Percentiles rank a stretch among this genome's conserved stretches.
phyloP scores from a whole-genome alignment of 2,888 invertebrate species.

The Colostygia pectinataria region DNA sequence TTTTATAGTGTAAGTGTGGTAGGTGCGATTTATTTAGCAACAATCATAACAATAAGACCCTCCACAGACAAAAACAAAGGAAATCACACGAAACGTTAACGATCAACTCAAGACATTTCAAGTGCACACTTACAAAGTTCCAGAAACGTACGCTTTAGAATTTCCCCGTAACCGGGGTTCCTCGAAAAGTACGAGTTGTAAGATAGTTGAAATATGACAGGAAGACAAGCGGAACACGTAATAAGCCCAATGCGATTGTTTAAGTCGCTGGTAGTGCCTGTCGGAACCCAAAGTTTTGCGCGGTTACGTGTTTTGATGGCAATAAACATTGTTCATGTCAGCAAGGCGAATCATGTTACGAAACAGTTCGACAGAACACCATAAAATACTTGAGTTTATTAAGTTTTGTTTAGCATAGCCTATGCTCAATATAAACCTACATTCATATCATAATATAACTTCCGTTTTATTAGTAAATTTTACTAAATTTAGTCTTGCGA shows the following conservation, averaged over 20 bases:
- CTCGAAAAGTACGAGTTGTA: conserved; percentile 23
- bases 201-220: conserved; percentile 39
- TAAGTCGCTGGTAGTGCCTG: conserved; percentile 44
- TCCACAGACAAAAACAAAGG: conserved; percentile 36
- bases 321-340: too few relatives aligned
- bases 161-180: conserved; percentile 22
- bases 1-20: too few relatives aligned
- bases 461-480: too few relatives aligned
- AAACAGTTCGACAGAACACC: too few relatives aligned
- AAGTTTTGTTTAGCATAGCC: too few relatives aligned
- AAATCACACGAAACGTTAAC: conserved; percentile 37
- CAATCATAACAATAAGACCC: conserved; percentile 33
- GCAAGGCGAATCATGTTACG: too few relatives aligned
- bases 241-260: conserved; percentile 59
- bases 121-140: conserved; percentile 32
- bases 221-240: conserved; percentile 44
- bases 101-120: conserved; percentile 35
- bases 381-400: too few relatives aligned
- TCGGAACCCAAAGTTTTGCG: conserved; percentile 25
- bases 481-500: too few relatives aligned
- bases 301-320: conserved; percentile 24
- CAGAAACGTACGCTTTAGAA: conserved; percentile 33
- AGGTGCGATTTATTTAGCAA: conserved; percentile 18
- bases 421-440: too few relatives aligned
- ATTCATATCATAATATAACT: too few relatives aligned